Percentiles rank a stretch among this genome's conserved stretches.
Conservation (phyloP, 2,113 vertebrate genomes). For the Pteropus alecto region DNA sequence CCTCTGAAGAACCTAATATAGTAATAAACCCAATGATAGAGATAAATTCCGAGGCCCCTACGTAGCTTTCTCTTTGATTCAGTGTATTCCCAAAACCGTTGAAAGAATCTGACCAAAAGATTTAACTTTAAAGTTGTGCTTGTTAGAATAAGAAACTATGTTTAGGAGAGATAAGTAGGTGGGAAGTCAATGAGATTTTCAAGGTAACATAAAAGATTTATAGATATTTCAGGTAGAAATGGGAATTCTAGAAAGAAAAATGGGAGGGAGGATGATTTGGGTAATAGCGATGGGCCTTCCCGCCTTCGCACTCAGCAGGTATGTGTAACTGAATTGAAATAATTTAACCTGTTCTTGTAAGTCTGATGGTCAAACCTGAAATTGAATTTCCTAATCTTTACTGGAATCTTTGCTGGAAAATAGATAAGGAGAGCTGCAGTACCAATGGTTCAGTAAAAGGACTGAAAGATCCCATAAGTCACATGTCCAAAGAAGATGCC, state of each 20-base stretch:
- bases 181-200: not conserved
- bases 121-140: not conserved
- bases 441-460: not conserved
- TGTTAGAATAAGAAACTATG: not conserved
- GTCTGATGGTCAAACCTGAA: not conserved
- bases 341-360: not conserved
- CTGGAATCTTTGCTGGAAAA: not conserved
- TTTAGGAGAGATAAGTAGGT: not conserved
- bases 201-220: not conserved
- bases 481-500: not conserved
- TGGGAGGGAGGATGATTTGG: not conserved
- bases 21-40: no score
- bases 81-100: not conserved
- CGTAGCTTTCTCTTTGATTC: not conserved
- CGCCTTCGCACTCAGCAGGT: not conserved
- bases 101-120: not conserved
- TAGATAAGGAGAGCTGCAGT: not conserved
- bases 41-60: not conserved
- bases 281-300: not conserved
- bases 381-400: not conserved
- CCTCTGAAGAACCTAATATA: not conserved
- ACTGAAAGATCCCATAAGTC: not conserved
- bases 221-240: not conserved
- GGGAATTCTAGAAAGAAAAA: not conserved
- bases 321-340: not conserved